Percentiles rank a stretch among this genome's conserved stretches.
Evolutionary conservation across 1,140 invertebrate species (phyloP).

Genomic region (Lordiphosa clarofinis): DNA sequence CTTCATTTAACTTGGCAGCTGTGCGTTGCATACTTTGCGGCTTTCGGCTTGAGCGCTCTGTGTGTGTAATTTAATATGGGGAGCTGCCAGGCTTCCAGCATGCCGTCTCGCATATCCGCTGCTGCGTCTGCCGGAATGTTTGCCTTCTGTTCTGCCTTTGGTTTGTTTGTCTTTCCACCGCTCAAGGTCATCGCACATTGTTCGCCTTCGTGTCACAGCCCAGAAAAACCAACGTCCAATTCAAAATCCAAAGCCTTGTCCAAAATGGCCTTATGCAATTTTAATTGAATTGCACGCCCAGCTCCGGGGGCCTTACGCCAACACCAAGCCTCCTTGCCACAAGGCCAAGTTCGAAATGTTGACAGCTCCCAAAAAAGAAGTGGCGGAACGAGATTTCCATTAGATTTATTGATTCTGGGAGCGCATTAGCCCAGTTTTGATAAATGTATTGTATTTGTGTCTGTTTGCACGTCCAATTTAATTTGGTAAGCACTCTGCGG

Average conservation of each 20-base stretch:
- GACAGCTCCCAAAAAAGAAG: slow-evolving; percentile 25
- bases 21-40: slow-evolving; percentile 28
- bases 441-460: neutral
- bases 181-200: slow-evolving; percentile 8
- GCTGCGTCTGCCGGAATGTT: slow-evolving; percentile 9
- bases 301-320: slow-evolving; percentile 27
- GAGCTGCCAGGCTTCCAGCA: neutral
- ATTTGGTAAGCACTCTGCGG: slow-evolving; percentile 9
- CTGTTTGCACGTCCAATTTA: slow-evolving; percentile 2
- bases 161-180: slow-evolving; percentile 5
- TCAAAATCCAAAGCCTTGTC: slow-evolving; percentile 33
- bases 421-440: neutral
- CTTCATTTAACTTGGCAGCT: slow-evolving; percentile 70
- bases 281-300: slow-evolving; percentile 74
- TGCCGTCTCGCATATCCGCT: slow-evolving; percentile 3
- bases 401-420: slow-evolving; percentile 59
- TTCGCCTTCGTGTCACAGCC: slow-evolving; percentile 12
- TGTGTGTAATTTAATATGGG: slow-evolving; percentile 62
- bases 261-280: slow-evolving; percentile 65
- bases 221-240: neutral
- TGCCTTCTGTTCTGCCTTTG: slow-evolving; percentile 1
- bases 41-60: slow-evolving; percentile 13
- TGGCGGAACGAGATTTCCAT: slow-evolving; percentile 45
- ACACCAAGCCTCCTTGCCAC: neutral
- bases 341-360: slow-evolving; percentile 32